Percentiles rank a stretch among this genome's conserved stretches.
phyloP scores from a whole-genome alignment of 1,140 invertebrate species.

The Caenorhabditis brenneri region DNA sequence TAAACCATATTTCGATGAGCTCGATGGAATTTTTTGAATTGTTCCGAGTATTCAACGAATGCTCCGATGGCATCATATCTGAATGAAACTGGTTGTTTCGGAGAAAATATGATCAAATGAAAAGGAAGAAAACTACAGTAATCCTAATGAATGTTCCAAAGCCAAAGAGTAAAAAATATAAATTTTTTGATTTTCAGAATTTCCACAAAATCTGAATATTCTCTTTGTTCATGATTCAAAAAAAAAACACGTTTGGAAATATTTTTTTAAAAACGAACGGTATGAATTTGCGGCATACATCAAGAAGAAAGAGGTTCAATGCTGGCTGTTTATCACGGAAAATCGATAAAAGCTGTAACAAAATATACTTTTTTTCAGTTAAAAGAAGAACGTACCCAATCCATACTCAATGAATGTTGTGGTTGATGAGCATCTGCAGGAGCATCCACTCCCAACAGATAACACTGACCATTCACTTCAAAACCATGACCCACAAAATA shows the following conservation, averaged over 20 bases:
- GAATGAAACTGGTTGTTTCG: too few species aligned
- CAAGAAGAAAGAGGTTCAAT: conserved; percentile 73
- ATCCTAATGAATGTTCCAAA: too few species aligned
- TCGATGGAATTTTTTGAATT: conserved; percentile 61
- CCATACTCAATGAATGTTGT: conserved; percentile 67
- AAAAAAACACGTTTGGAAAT: too few species aligned
- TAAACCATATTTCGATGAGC: conserved; percentile 70
- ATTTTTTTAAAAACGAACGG: conserved; percentile 60
- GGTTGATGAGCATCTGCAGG: conserved; percentile 70
- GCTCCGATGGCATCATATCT: conserved; percentile 62
- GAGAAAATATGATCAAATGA: too few species aligned
- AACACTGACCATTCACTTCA: conserved; percentile 72
- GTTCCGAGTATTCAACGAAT: conserved; percentile 66
- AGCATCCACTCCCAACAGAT: conserved; percentile 73
- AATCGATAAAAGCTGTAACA: conserved; percentile 63
- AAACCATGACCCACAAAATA: conserved; percentile 74
- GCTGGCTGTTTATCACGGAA: conserved; percentile 71
- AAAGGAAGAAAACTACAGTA: too few species aligned
- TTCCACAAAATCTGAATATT: too few species aligned
- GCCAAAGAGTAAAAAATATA: too few species aligned
- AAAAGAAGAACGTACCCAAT: conserved; percentile 65
- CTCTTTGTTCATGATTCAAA: too few species aligned
- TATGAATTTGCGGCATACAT: conserved; percentile 72
- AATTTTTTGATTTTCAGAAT: too few species aligned
- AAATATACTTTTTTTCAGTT: background rate